Base-by-base conservation (phyloP, 37 sponge, comb jelly and placozoan genomes). In the Amphimedon queenslandica region DNA sequence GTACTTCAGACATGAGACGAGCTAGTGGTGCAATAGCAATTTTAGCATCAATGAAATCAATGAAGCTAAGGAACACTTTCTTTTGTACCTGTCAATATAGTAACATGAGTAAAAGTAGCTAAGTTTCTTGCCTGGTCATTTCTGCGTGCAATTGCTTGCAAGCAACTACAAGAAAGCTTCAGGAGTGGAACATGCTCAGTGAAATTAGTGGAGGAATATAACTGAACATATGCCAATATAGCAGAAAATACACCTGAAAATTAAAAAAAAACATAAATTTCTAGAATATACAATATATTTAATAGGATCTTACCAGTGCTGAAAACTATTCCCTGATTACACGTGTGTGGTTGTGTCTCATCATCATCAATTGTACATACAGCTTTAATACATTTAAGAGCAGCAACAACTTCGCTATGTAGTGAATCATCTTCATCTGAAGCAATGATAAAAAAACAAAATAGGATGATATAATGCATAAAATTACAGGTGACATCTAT, bases 321-420 rank as follows among this genome's bases (percentile, higher is more conserved):
- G 61, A 25, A 60, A 25, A 25, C 61, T n/a, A 60, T 60, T 5
- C 61, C 61, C 27, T 60, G 61, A 60, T 25, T 11, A n/a, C 61
- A 60, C 5, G 61, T 5, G 21, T 60, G 21, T 25, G 61, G 61
- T 11, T 25, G 27, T 6, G 61, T n/a, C 21, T 25, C 27, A n/a
- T 60, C 61, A 60, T 60, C 61, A n/a, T 60, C 61, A n/a, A 60
- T 6, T n/a, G 21, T n/a, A 60, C 61, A 60, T 6, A 6, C 27
- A 6, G 8, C 61, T 25, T 13, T 25, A 6, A 60, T 6, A 60
- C 21, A 13, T n/a, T 60, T 60, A 6, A 60, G 21, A 25, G 5
- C 24, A 11, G 5, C 28, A 11, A 60, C 21, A n/a, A 60, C 27
- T 60, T 60, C 61, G 5, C 21, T 25, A 11, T n/a, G n/a, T n/a